Conservation (phyloP, 2,797 vertebrate species). For the Eremophila alpestris region DNA sequence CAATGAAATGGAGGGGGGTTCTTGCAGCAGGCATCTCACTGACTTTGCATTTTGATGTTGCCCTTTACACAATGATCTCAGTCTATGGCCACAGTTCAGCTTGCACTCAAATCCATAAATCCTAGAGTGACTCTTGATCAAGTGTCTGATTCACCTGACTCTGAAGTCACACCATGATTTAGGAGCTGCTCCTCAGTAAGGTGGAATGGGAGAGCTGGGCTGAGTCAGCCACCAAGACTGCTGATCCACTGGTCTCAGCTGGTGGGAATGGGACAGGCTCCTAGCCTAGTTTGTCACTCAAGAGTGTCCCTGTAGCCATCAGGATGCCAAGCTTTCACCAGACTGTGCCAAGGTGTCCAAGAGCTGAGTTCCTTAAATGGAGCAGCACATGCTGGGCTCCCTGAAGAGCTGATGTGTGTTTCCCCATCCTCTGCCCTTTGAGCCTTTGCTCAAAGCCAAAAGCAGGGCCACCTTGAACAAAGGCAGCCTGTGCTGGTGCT, state of each 20-base stretch:
- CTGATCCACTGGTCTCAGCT: not conserved
- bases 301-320: not conserved
- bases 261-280: not conserved
- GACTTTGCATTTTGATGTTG: not conserved
- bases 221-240: not conserved
- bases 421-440: not conserved
- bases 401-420: not conserved
- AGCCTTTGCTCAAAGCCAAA: not conserved
- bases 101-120: not conserved
- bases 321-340: not conserved
- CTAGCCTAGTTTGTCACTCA: not conserved
- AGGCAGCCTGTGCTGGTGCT: not conserved
- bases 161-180: not conserved
- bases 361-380: not conserved
- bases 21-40: not conserved
- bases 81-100: not conserved
- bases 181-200: not conserved
- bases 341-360: not conserved
- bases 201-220: not conserved
- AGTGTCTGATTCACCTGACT: not conserved
- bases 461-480: not conserved
- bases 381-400: not conserved
- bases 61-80: not conserved
- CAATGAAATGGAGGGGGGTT: not conserved
- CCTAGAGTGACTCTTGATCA: not conserved